Evolutionary conservation across 2,888 invertebrate genomes (phyloP), one percentile per base, ranked within the genome.

Genomic region (Ophonus ardosiacus): DNA sequence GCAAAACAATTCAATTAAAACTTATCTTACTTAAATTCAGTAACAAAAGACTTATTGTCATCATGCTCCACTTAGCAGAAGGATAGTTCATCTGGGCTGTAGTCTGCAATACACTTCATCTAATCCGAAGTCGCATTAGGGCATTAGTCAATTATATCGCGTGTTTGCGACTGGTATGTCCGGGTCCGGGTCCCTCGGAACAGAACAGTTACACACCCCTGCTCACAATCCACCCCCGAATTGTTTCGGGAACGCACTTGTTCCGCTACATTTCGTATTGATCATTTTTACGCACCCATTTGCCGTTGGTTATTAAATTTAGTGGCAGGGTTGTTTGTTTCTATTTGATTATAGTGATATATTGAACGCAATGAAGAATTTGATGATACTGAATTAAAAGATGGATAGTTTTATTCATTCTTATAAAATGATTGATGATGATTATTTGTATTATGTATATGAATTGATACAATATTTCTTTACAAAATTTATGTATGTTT

Each of bases 131-230:
- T 86, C 87, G 87, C 87, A 87, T 87, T 87, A 87, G 86, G 86
- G 86, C 86, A 88, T 88, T 88, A 88, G 88, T 87, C 88, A 88
- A 88, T 87, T 87, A 88, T 87, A 87, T 86, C 86, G 86, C 87
- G 86, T 87, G 88, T 87, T 87, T 87, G 87, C 85, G 86, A 86
- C 87, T 86, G 71, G 82, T 68, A 82, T 82, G 68, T 57, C 71
- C 82, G 56, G 56, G 68, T 57, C 71, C 82, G 56, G 56, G 17
- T 10, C 43, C 56, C 51, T 43, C 38, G 17, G 56, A 76, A 17
- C 74, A 43, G 51, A 10, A 71, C 31, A 17, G 40, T 17, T 71
- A 71, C 17, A 43, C 74, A 43, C 76, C 76, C 76, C 56, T 1
- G n/a, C n/a, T 24, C 21, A 6, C 18, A 43, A 43, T 43, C 3